A percentile compares a stretch with the other conserved stretches of the same genome.
phyloP scores from a whole-genome alignment of 2,888 invertebrate genomes.

The Erebia palarica region DNA sequence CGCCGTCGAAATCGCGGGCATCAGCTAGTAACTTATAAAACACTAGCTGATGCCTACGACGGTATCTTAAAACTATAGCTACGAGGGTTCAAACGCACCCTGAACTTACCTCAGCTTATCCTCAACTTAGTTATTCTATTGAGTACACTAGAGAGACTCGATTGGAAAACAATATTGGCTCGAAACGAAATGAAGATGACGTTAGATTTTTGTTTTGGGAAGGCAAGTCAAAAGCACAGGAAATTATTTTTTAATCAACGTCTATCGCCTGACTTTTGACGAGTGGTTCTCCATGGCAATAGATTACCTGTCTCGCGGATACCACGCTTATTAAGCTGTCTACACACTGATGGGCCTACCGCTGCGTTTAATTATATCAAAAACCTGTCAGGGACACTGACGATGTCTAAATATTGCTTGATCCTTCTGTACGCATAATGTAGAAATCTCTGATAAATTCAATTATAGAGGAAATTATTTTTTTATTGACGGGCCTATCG shows the following conservation, averaged over 20 bases:
- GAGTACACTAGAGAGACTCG: neutral
- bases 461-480: too few species aligned
- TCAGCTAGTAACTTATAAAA: too few species aligned
- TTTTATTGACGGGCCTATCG: neutral
- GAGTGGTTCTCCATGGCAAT: conserved; percentile 33
- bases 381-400: neutral
- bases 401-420: neutral
- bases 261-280: conserved; percentile 34
- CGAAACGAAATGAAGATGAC: conserved; percentile 5
- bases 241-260: conserved; percentile 40
- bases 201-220: neutral
- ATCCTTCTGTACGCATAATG: neutral
- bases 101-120: too few species aligned
- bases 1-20: too few species aligned
- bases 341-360: conserved; percentile 13
- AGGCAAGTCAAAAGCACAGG: conserved; percentile 17
- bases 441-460: too few species aligned
- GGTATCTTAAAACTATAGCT: too few species aligned
- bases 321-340: conserved; percentile 28
- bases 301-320: conserved; percentile 39
- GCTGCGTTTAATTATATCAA: conserved; percentile 10
- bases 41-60: too few species aligned
- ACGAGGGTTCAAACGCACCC: too few species aligned
- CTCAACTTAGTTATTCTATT: neutral
- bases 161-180: conserved; percentile 10